Evolutionary conservation across 2,888 invertebrate genomes (phyloP), one percentile per base, ranked within the genome.

Genomic region (Campoplex nolae): DNA sequence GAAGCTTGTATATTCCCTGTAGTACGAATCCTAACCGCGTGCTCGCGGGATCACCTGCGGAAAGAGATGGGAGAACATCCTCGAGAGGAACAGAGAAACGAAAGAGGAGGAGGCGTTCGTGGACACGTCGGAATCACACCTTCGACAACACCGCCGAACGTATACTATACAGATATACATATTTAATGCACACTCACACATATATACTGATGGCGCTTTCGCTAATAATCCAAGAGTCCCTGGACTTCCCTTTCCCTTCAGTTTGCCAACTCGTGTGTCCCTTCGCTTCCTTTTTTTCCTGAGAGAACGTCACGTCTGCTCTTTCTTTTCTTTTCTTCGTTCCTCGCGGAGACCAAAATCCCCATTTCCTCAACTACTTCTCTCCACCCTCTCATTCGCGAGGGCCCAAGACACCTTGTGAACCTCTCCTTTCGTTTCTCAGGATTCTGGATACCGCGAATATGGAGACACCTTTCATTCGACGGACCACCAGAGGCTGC

Each of bases 71-170:
- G 62, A 65, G 13, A 35, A 80, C 32, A 65, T 18, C 65, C 62
- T 28, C 62, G 51, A 67, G 58, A n/a, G 32, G 28, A 58, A 58
- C 42, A 88, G 86, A 88, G 48, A 85, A 28, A 54, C 6, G 18
- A 32, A 42, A 58, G 67, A 54, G 67, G 38, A 76, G 65, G 81
- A 89, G 89, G 89, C 89, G 90, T 91, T 91, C 58, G 82, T 90
- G 83, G 91, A 92, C 93, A 93, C 93, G 93, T 93, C 93, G 91
- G 92, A 94, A 94, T 94, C 94, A 93, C 94, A 94, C 94, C 93
- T 93, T 92, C 92, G 84, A 90, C 90, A 92, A 92, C 91, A 83
- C 79, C 80, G 65, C 73, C 70, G 4, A 73, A 38, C 54, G 32
- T 16, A 62, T 23, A 23, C 23, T 68, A 51, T 51, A 62, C 65